phyloP scores from a whole-genome alignment of 2,797 vertebrate species.

The Huso huso region DNA sequence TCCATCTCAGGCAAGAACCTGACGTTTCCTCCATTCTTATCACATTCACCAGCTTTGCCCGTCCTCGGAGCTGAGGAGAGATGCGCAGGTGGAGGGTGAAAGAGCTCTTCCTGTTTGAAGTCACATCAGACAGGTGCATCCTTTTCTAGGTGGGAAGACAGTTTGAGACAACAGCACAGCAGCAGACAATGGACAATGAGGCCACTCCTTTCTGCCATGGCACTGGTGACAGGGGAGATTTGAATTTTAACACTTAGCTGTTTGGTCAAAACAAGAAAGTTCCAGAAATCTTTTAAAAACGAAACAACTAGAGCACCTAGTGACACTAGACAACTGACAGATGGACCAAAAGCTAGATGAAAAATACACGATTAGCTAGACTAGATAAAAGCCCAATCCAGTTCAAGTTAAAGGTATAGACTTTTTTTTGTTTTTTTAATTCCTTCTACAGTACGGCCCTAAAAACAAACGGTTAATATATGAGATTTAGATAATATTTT shows the following conservation, averaged over 20 bases:
- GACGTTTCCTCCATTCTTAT: background rate
- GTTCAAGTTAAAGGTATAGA: no score
- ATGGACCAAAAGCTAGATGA: no score
- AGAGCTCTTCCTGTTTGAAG: background rate
- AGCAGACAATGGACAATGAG: slow-evolving; percentile 25
- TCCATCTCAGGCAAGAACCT: background rate
- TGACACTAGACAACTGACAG: background rate
- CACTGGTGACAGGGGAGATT: no score
- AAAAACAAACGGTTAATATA: no score
- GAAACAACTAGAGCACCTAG: slow-evolving; percentile 20
- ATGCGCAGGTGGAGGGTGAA: background rate
- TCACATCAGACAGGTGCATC: background rate
- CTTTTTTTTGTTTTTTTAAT: no score
- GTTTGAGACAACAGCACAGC: slow-evolving; percentile 11
- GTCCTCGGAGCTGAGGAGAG: background rate
- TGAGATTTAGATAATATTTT: no score
- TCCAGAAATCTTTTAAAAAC: slow-evolving; percentile 36
- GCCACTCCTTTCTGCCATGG: no score
- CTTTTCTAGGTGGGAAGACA: background rate
- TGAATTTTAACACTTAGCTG: slow-evolving; percentile 21
- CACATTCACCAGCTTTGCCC: background rate
- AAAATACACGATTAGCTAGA: no score
- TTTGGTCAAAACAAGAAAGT: slow-evolving; percentile 28
- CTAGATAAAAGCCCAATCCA: no score
- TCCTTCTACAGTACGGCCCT: no score